Base-by-base conservation (phyloP, 2,113 vertebrate genomes). In the Elaphurus davidianus region DNA sequence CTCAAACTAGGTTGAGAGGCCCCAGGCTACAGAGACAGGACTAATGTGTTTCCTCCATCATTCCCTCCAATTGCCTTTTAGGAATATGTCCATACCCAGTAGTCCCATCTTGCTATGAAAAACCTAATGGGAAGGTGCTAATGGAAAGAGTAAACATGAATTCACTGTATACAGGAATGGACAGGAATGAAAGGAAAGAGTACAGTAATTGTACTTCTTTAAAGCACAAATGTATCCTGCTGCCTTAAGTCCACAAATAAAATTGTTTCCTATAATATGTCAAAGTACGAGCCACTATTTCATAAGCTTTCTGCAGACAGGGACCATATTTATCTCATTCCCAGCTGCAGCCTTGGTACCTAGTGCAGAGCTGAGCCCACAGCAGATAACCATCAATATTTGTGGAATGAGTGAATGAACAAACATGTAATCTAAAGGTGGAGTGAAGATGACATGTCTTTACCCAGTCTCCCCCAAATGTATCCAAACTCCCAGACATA, bases 61-160 rank as follows among this genome's bases (percentile, higher is more conserved):
- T 78, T 85, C 25, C 33, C 30, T 52, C 47, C 14, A 91, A 30
- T 60, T 33, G 86, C 83, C n/a, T 96, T 95, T 81, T 52, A 93
- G 94, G 83, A 96, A 21, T 83, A 83, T 8, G 47, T 88, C 78
- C 60, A 89, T 28, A 59, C 33, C 43, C 62, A 90, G 33, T 27
- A 60, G 95, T 83, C 45, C 33, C 36, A 95, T 67, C 87, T 95
- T 93, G 82, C 55, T 89, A 83, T 95, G 82, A 86, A 91, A 94
- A 82, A 64, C 33, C 33, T 55, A 83, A 17, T 71, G 64, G 9
- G 9, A 71, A 55, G 78, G 78, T 60, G 33, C 92, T 93, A 86
- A 85, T 19, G 59, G 62, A 47, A 96, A 93, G 62, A 85, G 21
- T 64, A 57, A 97, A 82, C 33, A 87, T 33, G 25, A 91, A 94